These are phyloP conservation scores for Scrobipalpa costella DNA, from an alignment of 2,888 invertebrate species.

Conservation along the genomic window DNA sequence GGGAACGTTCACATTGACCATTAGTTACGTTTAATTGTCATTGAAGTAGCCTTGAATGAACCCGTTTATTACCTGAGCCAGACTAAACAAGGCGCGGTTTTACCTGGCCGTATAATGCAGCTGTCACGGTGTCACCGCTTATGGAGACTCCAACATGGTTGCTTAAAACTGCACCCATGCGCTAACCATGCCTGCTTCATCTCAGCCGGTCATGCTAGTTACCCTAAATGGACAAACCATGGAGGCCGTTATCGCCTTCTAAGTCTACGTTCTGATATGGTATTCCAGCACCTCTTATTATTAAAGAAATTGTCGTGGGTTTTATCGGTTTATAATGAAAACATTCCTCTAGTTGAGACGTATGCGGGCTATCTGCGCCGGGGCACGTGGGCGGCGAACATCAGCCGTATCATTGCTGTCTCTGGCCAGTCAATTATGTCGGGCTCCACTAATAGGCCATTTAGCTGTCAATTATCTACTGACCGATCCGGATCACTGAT, in stretches of 20 bases:
- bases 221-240: slow-evolving; percentile 56
- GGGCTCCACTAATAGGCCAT: slow-evolving; percentile 59
- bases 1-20: background rate
- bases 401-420: slow-evolving; percentile 46
- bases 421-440: slow-evolving; percentile 56
- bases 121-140: slow-evolving; percentile 50
- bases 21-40: slow-evolving; percentile 1
- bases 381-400: slow-evolving; percentile 39
- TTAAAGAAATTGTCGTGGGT: slow-evolving; percentile 24
- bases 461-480: slow-evolving; percentile 68
- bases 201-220: slow-evolving; percentile 51
- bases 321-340: slow-evolving; percentile 31
- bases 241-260: slow-evolving; percentile 60
- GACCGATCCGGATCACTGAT: slow-evolving; percentile 45
- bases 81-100: slow-evolving; percentile 45
- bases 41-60: slow-evolving; percentile 39
- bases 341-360: slow-evolving; percentile 27
- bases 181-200: slow-evolving; percentile 45
- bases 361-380: slow-evolving; percentile 36
- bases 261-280: slow-evolving; percentile 41
- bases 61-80: slow-evolving; percentile 38
- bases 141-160: slow-evolving; percentile 45
- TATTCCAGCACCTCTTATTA: slow-evolving; percentile 27
- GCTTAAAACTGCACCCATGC: slow-evolving; percentile 45
- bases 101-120: slow-evolving; percentile 52